Evolutionary conservation across 2,888 invertebrate species (phyloP), one percentile per base, ranked within the genome.

Genomic region (Coecobrya sp.): DNA sequence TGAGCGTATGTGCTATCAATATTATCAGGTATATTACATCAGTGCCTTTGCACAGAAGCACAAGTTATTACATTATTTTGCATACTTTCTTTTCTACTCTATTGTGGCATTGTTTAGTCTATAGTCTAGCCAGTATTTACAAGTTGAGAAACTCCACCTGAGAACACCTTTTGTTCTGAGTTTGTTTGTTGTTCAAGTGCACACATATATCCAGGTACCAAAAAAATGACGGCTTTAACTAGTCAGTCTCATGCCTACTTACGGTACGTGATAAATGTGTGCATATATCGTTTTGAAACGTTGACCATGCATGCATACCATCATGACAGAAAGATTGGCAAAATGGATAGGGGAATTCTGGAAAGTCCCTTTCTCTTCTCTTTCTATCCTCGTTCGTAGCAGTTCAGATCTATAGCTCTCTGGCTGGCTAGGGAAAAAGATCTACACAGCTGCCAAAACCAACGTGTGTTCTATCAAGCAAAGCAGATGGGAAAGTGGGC

Each of bases 241-340:
- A 52, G 13, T 1, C 52, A 7, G 10, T 10, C 2, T 7, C n/a
- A 1, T 52, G 11, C n/a, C 68, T 16, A 68, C 11, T 36, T 68
- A 73, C 19, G n/a, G 11, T 65, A 65, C 65, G 25, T n/a, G n/a
- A n/a, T n/a, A n/a, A n/a, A n/a, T n/a, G n/a, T 65, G 73, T 19
- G 19, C 42, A 42, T 22, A 42, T 36, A 10, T 19, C 16, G 36
- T 70, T 36, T 36, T 70, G 70, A 36, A 27, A 42, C 5, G 19
- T 42, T 73, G 73, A 73, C 73, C 73, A 73, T 73, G 73, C 73
- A 73, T 42, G 62, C 68, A 68, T 85, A 62, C 25, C 73, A 19
- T 19, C 49, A 22, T 86, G 86, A 73, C 86, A 86, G 70, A n/a
- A 86, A 86, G 86, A 86, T 86, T 86, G 86, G 86, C 86, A 55